Base-by-base conservation (phyloP, 37 sponge, comb jelly and placozoan genomes). In the Hormiphora californensis region DNA sequence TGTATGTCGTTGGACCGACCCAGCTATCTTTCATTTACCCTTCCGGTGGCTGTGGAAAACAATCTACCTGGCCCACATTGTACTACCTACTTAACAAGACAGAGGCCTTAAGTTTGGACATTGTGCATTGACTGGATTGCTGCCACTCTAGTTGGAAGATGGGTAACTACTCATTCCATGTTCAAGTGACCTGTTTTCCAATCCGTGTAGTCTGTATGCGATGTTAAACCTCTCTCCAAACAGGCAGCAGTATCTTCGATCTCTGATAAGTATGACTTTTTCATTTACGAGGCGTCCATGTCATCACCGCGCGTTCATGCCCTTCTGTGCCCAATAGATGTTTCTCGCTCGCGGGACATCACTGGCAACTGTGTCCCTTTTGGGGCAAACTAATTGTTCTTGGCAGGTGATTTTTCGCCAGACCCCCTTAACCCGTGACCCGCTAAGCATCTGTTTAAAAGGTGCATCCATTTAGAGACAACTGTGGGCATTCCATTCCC, bases 391-490 rank as follows among this genome's bases (percentile, higher is more conserved):
- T 5, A 36, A 7, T 23, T 65, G 12, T 35, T 65, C 5, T 34
- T 65, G 25, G 62, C 68, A 65, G 68, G 68, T 7, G 68, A 65
- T 19, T 65, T n/a, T 65, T 30, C 35, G 68, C 17, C 68, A 65
- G 34, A 65, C 68, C 9, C 19, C 34, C n/a, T n/a, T n/a, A n/a
- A 39, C 68, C 68, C 34, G 68, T 65, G 7, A 65, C 38, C 31
- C 68, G 38, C 34, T 17, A 39, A 33, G 68, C 68, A 65, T 39
- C 31, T 65, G 68, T 39, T 36, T 36, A 36, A 17, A 39, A 65
- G 35, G 25, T 65, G 7, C 38, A n/a, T n/a, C n/a, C n/a, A n/a
- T n/a, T n/a, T n/a, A n/a, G 31, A 25, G 68, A 65, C 3, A 65
- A 65, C 38, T 65, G 68, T 39, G n/a, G n/a, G 35, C 35, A 9